Conservation (phyloP, 1,140 invertebrate species). For the Telenomus remus region DNA sequence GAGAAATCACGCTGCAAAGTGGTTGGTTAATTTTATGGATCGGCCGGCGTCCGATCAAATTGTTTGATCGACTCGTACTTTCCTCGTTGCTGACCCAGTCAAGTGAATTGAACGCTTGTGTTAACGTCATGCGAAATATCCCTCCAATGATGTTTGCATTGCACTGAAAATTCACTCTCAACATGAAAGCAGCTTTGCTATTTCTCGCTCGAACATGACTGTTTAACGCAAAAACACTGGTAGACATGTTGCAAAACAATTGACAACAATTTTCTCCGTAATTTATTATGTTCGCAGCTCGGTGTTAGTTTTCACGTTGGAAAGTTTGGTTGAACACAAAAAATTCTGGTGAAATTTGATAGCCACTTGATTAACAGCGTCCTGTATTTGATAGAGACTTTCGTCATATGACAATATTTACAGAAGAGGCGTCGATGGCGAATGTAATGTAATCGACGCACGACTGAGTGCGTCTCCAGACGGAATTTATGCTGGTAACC, state of each 20-base stretch:
- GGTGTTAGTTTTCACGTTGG: too few relatives aligned
- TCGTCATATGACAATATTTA: conserved; percentile 52
- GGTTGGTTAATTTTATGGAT: conserved; percentile 38
- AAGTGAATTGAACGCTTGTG: too few relatives aligned
- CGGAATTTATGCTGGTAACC: conserved; percentile 12
- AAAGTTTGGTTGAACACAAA: too few relatives aligned
- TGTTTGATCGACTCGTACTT: conserved; percentile 6
- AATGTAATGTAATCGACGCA: conserved; percentile 15
- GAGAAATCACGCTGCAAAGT: conserved; percentile 24
- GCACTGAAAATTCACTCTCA: too few relatives aligned
- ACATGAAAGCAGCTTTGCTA: too few relatives aligned
- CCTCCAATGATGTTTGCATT: too few relatives aligned
- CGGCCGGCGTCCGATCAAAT: conserved; percentile 13
- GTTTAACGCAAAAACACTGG: conserved; percentile 42
- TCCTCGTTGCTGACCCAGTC: conserved; percentile 1
- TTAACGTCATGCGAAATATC: too few relatives aligned
- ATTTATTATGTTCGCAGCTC: too few relatives aligned
- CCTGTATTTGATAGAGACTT: conserved; percentile 13
- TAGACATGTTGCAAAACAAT: too few relatives aligned
- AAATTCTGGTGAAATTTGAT: too few relatives aligned
- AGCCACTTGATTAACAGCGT: too few relatives aligned
- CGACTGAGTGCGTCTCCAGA: conserved; percentile 11
- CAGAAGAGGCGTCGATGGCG: conserved; percentile 19
- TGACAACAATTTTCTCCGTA: too few relatives aligned
- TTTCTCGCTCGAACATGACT: conserved; percentile 5